These are phyloP conservation scores for Clinocottus analis DNA, from an alignment of 2,113 vertebrate species.

Conservation along the genomic window DNA sequence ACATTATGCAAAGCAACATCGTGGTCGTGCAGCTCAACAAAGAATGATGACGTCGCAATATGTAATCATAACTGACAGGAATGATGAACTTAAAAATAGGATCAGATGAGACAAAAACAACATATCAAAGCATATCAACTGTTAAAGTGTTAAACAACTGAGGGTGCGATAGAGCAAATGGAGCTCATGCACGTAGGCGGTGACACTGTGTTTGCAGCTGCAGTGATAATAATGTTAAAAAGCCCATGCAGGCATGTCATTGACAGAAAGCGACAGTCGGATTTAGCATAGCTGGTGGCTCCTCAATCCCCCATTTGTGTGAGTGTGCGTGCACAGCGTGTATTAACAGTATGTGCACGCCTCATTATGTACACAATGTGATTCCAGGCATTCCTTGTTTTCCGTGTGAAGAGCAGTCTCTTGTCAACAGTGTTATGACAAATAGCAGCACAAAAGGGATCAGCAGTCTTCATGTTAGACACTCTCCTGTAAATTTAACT, in stretches of 20 bases:
- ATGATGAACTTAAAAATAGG: not conserved
- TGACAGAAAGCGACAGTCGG: conserved; percentile 13
- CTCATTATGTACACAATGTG: conserved; percentile 57
- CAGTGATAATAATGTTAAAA: conserved; percentile 5
- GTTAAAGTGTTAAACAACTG: not conserved
- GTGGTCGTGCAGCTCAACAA: not conserved
- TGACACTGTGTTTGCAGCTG: conserved; percentile 1
- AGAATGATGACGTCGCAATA: not conserved
- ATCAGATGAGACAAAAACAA: not conserved
- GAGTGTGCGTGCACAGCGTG: conserved; percentile 8
- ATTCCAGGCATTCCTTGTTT: conserved; percentile 38
- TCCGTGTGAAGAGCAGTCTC: conserved; percentile 45
- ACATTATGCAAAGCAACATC: too few species aligned
- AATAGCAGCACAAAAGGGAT: conserved; percentile 74
- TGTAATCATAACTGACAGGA: not conserved
- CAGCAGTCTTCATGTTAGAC: conserved; percentile 62
- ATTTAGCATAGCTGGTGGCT: conserved; percentile 29
- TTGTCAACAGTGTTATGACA: conserved; percentile 74
- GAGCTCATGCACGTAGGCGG: not conserved
- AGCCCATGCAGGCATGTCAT: not conserved
- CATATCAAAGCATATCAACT: not conserved
- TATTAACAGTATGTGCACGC: conserved; percentile 36
- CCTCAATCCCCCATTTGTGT: conserved; percentile 10
- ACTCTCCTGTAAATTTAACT: conserved; percentile 45
- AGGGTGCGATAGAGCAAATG: not conserved